These are phyloP conservation scores for Drosophila gaucha DNA, from an alignment of 2,888 invertebrate genomes.

Conservation along the genomic window DNA sequence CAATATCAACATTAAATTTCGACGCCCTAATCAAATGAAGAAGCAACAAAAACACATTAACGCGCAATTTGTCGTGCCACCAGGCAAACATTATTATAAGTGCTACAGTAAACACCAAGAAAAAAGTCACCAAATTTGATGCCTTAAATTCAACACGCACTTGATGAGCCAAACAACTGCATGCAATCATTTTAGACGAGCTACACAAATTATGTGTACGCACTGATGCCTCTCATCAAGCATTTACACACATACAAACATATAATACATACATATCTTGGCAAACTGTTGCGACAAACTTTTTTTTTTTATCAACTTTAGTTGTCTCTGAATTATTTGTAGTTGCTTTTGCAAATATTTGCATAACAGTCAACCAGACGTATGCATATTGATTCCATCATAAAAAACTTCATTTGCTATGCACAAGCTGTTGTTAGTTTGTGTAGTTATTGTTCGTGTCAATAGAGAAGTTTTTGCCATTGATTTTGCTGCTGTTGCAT, in stretches of 20 bases:
- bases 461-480: background rate
- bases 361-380: conserved; percentile 11
- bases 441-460: background rate
- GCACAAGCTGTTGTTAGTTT: conserved; percentile 2
- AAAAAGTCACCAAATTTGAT: background rate
- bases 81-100: conserved; percentile 44
- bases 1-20: conserved; percentile 60
- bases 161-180: conserved; percentile 32
- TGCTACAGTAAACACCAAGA: background rate
- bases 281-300: conserved; percentile 15
- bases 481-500: conserved; percentile 9
- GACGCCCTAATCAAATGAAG: conserved; percentile 65
- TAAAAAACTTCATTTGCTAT: conserved; percentile 4
- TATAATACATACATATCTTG: background rate
- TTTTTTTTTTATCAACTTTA: conserved; percentile 4
- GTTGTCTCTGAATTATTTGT: conserved; percentile 33
- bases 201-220: conserved; percentile 29
- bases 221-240: conserved; percentile 14
- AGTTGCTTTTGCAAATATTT: conserved; percentile 30
- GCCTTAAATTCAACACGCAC: conserved; percentile 6
- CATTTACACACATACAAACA: background rate
- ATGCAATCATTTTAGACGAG: conserved; percentile 43
- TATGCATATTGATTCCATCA: conserved; percentile 18
- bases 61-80: conserved; percentile 59
- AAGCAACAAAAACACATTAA: conserved; percentile 74